These are phyloP conservation scores for Excalfactoria chinensis DNA, from an alignment of 2,113 vertebrate genomes.

Conservation along the genomic window DNA sequence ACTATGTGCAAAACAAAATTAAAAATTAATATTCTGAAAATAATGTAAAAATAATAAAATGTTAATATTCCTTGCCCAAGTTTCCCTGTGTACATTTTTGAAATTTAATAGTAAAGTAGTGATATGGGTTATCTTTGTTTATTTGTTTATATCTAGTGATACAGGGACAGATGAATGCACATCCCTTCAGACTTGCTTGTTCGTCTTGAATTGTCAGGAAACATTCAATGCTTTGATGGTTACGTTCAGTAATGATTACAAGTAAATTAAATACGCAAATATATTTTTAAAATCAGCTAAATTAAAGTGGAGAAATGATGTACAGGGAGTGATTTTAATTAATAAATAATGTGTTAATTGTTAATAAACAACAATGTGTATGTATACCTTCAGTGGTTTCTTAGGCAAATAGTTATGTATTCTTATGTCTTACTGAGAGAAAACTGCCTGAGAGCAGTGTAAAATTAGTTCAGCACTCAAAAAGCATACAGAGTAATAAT, in stretches of 20 bases:
- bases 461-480: not conserved
- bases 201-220: not conserved
- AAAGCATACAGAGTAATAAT: not conserved
- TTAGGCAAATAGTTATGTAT: not conserved
- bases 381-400: not conserved
- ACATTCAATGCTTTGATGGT: not conserved
- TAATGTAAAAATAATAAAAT: not conserved
- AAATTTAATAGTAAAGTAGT: not conserved
- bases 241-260: not conserved
- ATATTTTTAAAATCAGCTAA: not conserved
- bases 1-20: not conserved
- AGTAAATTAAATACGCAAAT: not conserved
- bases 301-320: not conserved
- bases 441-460: not conserved
- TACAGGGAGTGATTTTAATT: not conserved
- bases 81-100: not conserved
- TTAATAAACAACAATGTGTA: not conserved
- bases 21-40: not conserved
- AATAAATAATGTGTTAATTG: not conserved
- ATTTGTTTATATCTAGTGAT: not conserved
- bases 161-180: not conserved
- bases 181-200: not conserved
- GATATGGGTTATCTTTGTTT: not conserved
- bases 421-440: not conserved
- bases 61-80: not conserved